Evolutionary conservation across 2,888 invertebrate species (phyloP).

Genomic region (Spialia ferax): DNA sequence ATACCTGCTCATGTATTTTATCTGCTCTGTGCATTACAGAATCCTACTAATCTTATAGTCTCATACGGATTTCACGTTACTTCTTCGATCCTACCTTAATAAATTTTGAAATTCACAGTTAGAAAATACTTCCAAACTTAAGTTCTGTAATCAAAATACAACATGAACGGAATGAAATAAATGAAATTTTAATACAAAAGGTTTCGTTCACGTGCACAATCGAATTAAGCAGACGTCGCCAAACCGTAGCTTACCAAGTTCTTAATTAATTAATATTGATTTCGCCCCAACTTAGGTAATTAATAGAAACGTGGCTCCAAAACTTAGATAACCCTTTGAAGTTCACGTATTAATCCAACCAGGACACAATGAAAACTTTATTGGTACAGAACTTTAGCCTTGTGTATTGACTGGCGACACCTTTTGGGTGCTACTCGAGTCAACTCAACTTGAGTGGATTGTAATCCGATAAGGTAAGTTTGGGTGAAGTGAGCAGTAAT

Average conservation of each 20-base stretch:
- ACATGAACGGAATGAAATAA: conserved; percentile 10
- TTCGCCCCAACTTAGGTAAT: conserved; percentile 70
- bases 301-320: conserved; percentile 78
- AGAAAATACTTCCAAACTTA: not conserved
- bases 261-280: conserved; percentile 47
- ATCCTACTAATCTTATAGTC: too few relatives aligned
- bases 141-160: not conserved
- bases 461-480: not conserved
- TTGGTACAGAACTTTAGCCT: conserved; percentile 43
- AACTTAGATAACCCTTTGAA: conserved; percentile 81
- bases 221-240: conserved; percentile 26
- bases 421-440: conserved; percentile 26
- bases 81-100: not conserved
- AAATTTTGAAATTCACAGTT: not conserved
- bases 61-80: too few relatives aligned
- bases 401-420: conserved; percentile 43
- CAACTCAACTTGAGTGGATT: conserved; percentile 12
- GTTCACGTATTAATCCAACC: conserved; percentile 78
- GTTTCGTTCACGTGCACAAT: not conserved
- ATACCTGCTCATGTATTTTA: too few relatives aligned
- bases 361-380: conserved; percentile 74
- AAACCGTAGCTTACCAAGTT: conserved; percentile 34
- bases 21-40: too few relatives aligned
- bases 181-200: conserved; percentile 19
- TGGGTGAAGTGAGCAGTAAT: conserved; percentile 17